Evolutionary conservation across 2,797 vertebrate species (phyloP).

Genomic region (Tarsius wallacei): DNA sequence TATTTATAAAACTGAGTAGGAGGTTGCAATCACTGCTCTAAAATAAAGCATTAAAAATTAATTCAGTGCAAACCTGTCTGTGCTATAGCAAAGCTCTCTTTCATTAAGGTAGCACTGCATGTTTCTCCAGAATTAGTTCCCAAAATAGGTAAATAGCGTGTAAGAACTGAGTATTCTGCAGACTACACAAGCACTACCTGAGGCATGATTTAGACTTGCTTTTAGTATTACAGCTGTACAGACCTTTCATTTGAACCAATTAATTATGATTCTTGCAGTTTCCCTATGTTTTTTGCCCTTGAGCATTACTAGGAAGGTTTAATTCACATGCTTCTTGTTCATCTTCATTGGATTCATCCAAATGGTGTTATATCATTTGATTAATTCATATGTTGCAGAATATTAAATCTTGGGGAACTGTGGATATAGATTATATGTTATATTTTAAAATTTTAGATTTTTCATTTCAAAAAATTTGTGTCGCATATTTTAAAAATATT

Average conservation of each 20-base stretch:
- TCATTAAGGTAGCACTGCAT: constrained; percentile 77
- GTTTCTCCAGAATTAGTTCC: constrained; percentile 76
- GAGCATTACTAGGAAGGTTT: constrained; percentile 62
- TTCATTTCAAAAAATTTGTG: constrained; percentile 9
- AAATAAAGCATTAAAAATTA: constrained; percentile 87
- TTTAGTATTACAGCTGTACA: constrained; percentile 49
- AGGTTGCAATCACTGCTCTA: constrained; percentile 82
- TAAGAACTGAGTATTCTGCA: constrained; percentile 23
- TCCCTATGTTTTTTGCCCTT: constrained; percentile 61
- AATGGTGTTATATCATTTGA: constrained; percentile 58
- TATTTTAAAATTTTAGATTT: constrained; percentile 22
- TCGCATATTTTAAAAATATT: not conserved
- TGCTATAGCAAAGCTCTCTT: constrained; percentile 71
- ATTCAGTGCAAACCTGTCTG: constrained; percentile 80
- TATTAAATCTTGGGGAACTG: constrained; percentile 64
- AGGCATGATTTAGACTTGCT: constrained; percentile 12
- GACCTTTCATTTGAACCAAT: constrained; percentile 69
- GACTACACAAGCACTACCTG: constrained; percentile 15
- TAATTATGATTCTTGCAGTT: constrained; percentile 72
- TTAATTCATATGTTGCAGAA: constrained; percentile 67
- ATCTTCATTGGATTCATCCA: constrained; percentile 69
- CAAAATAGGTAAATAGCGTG: constrained; percentile 79
- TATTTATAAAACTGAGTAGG: constrained; percentile 86
- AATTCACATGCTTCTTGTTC: constrained; percentile 65
- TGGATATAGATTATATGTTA: not conserved